These are phyloP conservation scores for Enteromius paludinosus DNA, from an alignment of 2,797 vertebrate species.

Conservation along the genomic window DNA sequence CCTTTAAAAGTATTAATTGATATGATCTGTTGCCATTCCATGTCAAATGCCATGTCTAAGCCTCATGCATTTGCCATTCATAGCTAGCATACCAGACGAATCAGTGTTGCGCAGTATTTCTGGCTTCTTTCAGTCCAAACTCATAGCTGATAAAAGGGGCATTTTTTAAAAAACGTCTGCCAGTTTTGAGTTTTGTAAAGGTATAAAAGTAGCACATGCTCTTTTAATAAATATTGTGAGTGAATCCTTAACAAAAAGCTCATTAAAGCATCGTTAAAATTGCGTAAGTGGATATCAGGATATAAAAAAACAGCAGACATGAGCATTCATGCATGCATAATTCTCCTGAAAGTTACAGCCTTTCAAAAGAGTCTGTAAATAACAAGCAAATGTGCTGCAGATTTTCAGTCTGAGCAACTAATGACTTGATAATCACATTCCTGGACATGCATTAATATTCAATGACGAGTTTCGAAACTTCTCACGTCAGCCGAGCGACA, in stretches of 20 bases:
- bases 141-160: conserved; percentile 32
- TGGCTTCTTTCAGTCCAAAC: conserved; percentile 23
- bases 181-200: conserved; percentile 35
- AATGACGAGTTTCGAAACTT: conserved; percentile 29
- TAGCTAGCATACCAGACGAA: conserved; percentile 46
- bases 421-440: conserved; percentile 49
- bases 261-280: conserved; percentile 51
- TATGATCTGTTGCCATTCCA: conserved; percentile 47
- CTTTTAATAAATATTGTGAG: conserved; percentile 48
- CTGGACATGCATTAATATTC: conserved; percentile 51
- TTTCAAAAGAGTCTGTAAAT: conserved; percentile 56
- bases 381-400: conserved; percentile 55
- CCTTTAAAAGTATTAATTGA: conserved; percentile 74
- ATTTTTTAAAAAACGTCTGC: neutral
- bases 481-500: conserved; percentile 24
- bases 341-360: conserved; percentile 44
- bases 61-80: conserved; percentile 47
- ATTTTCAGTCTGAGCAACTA: conserved; percentile 51
- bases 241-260: conserved; percentile 38
- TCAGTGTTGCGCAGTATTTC: conserved; percentile 52
- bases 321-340: conserved; percentile 57
- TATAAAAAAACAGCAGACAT: conserved; percentile 36
- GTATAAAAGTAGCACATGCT: conserved; percentile 36
- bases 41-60: conserved; percentile 58
- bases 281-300: conserved; percentile 51